phyloP scores from a whole-genome alignment of 2,888 invertebrate genomes.

The Nephrotoma guestfalica region DNA sequence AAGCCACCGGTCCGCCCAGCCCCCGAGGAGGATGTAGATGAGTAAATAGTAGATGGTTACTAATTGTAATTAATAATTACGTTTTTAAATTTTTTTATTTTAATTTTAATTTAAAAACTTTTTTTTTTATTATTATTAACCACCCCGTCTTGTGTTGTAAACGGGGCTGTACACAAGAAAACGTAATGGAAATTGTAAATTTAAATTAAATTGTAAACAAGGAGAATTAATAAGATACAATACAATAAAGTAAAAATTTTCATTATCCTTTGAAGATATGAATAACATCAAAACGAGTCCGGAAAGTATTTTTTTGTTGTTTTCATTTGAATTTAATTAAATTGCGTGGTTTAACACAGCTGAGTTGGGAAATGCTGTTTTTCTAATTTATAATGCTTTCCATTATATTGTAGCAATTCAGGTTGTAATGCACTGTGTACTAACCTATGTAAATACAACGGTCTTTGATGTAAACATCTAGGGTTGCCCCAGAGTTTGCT shows the following conservation, averaged over 20 bases:
- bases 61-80: neutral
- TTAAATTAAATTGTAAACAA: neutral
- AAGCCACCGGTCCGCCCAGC: slow-evolving; percentile 10
- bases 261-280: neutral
- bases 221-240: neutral
- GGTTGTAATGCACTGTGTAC: too few relatives aligned
- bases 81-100: neutral
- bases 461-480: too few relatives aligned
- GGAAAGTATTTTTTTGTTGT: neutral
- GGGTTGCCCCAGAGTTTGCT: too few relatives aligned
- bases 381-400: too few relatives aligned
- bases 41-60: slow-evolving; percentile 2
- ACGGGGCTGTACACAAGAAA: neutral
- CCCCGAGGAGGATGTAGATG: slow-evolving; percentile 16
- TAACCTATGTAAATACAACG: too few relatives aligned
- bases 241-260: neutral
- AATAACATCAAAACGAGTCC: neutral
- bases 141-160: neutral
- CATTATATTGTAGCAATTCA: too few relatives aligned
- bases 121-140: neutral
- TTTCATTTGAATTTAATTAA: neutral
- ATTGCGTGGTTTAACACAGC: neutral
- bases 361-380: too few relatives aligned
- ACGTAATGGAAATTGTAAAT: neutral
- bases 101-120: neutral